A percentile compares a stretch with the other conserved stretches of the same genome.
Conservation (phyloP, 2,113 vertebrate species). For the Callospermophilus lateralis region DNA sequence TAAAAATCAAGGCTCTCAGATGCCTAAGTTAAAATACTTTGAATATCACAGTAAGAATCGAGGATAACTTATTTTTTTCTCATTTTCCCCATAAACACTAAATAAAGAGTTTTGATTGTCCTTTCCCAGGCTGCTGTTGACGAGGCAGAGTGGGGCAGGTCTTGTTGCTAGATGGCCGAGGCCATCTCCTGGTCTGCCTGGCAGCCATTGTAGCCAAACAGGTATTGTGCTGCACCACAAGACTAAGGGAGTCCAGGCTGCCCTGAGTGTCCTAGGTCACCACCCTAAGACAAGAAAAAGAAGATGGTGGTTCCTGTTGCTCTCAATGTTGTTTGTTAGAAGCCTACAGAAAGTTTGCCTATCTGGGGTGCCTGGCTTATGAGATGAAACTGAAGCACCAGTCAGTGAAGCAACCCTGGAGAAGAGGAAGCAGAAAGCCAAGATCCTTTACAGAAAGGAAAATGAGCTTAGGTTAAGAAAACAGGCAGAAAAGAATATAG, state of each 20-base stretch:
- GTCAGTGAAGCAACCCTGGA: slow-evolving; percentile 94
- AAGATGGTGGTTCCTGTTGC: slow-evolving; percentile 84
- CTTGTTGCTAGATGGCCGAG: too few species aligned
- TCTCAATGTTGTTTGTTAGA: slow-evolving; percentile 94
- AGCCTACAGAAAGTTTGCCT: slow-evolving; percentile 95
- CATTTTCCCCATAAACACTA: background rate
- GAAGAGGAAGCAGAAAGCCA: slow-evolving; percentile 85
- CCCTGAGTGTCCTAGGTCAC: slow-evolving; percentile 94
- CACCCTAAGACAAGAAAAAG: slow-evolving; percentile 96
- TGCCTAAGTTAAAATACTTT: background rate
- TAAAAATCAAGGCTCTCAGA: background rate
- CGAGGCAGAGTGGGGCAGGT: too few species aligned
- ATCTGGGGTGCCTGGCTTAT: slow-evolving; percentile 94
- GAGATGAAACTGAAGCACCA: slow-evolving; percentile 98
- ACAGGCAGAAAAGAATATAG: slow-evolving; percentile 93
- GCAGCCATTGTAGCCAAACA: background rate
- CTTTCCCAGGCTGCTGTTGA: too few species aligned
- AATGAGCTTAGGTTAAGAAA: slow-evolving; percentile 87
- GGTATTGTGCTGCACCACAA: slow-evolving; percentile 92
- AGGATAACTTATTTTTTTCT: background rate
- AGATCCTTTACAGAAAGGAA: slow-evolving; percentile 92
- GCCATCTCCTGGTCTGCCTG: background rate
- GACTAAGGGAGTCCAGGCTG: slow-evolving; percentile 95
- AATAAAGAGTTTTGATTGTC: background rate
- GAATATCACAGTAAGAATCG: background rate